phyloP scores from a whole-genome alignment of 92 coral and sea anemone genomes.

The Scolanthus callimorphus region DNA sequence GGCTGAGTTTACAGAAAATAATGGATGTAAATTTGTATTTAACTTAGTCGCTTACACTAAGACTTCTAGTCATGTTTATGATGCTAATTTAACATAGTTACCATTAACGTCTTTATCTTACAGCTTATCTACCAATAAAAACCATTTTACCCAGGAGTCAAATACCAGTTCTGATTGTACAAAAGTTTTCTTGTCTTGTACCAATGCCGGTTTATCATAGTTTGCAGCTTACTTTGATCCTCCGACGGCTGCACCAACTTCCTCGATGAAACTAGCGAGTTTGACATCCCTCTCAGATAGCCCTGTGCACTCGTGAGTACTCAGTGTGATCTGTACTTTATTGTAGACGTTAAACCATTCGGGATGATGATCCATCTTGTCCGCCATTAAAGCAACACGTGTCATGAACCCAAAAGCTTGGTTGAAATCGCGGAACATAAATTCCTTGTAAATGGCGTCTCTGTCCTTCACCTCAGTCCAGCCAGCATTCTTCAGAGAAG shows the following conservation, averaged over 20 bases:
- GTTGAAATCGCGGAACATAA: constrained; percentile 75
- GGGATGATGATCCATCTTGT: constrained; percentile 91
- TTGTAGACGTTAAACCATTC: constrained; percentile 93
- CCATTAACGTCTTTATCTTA: no score
- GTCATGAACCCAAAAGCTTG: constrained; percentile 88
- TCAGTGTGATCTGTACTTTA: constrained; percentile 80
- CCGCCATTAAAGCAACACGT: constrained; percentile 77
- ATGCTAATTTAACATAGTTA: no score
- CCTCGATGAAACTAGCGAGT: constrained; percentile 74
- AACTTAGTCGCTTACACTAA: no score
- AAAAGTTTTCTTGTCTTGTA: no score
- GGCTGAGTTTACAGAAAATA: no score
- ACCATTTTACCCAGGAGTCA: no score
- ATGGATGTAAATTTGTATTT: no score
- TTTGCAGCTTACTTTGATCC: background rate
- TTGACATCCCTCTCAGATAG: constrained; percentile 68
- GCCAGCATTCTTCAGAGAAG: constrained; percentile 54
- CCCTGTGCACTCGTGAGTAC: constrained; percentile 87
- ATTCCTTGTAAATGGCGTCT: constrained; percentile 85
- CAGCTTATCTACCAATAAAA: no score
- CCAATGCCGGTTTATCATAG: no score
- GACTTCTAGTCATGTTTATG: no score
- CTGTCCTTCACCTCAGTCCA: constrained; percentile 81
- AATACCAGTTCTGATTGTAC: no score
- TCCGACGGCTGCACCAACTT: constrained; percentile 28